Conservation (phyloP, 2,888 invertebrate species). For the Cryptosula pallasiana region DNA sequence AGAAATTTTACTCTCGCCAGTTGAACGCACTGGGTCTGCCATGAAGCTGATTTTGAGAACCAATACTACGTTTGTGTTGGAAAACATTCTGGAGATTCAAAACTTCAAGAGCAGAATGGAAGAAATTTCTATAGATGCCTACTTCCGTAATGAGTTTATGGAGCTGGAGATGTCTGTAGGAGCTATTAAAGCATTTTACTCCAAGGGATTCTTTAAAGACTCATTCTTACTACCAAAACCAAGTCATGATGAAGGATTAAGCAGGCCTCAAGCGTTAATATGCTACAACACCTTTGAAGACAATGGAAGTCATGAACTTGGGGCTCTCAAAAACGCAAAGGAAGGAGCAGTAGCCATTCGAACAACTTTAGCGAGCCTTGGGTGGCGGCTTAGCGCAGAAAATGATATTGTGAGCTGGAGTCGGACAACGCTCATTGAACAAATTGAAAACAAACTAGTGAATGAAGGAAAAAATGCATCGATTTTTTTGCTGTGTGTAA, state of each 20-base stretch:
- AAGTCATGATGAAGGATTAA: neutral
- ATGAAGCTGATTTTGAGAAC: too few species aligned
- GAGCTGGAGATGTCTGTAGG: neutral
- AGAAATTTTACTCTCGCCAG: too few species aligned
- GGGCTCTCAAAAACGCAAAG: neutral
- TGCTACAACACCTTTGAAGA: neutral
- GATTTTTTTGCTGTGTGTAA: neutral
- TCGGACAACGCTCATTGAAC: neutral
- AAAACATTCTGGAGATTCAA: too few species aligned
- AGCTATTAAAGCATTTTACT: neutral
- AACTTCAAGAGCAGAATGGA: too few species aligned
- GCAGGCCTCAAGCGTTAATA: neutral
- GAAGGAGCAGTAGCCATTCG: neutral
- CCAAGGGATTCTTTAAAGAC: neutral
- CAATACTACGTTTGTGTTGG: too few species aligned
- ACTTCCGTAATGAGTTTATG: too few species aligned
- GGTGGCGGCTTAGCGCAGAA: neutral
- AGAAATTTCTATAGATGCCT: too few species aligned
- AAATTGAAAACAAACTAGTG: neutral
- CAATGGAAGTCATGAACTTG: neutral
- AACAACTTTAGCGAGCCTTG: neutral
- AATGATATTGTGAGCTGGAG: neutral
- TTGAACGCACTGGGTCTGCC: too few species aligned
- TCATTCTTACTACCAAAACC: neutral
- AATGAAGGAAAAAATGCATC: neutral